phyloP scores from a whole-genome alignment of 2,113 vertebrate species.

The Takifugu flavidus region DNA sequence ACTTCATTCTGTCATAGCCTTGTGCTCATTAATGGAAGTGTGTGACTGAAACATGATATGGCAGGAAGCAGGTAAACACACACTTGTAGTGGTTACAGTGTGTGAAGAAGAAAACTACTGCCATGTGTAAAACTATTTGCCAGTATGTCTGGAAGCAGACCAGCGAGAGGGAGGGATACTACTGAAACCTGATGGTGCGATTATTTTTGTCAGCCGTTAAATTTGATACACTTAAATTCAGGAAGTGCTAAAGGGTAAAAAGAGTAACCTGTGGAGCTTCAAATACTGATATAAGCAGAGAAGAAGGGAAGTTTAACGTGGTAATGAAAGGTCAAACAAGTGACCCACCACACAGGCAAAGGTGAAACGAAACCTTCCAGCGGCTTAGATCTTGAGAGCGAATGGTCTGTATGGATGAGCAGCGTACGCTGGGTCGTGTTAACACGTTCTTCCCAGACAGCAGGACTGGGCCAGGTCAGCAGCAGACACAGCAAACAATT shows the following conservation, averaged over 20 bases:
- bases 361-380: slow-evolving; percentile 36
- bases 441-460: slow-evolving; percentile 57
- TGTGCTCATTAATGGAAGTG: slow-evolving; percentile 10
- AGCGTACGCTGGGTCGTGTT: slow-evolving; percentile 52
- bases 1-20: not conserved
- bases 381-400: slow-evolving; percentile 37
- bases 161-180: slow-evolving; percentile 17
- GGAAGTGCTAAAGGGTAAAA: slow-evolving; percentile 44
- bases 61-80: slow-evolving; percentile 51
- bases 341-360: slow-evolving; percentile 34
- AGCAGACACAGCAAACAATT: slow-evolving; percentile 29
- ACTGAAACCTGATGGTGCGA: slow-evolving; percentile 37
- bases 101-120: slow-evolving; percentile 51
- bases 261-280: slow-evolving; percentile 15
- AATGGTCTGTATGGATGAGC: slow-evolving; percentile 52
- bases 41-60: slow-evolving; percentile 35
- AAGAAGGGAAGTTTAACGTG: slow-evolving; percentile 23
- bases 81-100: slow-evolving; percentile 46
- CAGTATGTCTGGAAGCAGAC: slow-evolving; percentile 40
- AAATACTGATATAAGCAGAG: slow-evolving; percentile 32
- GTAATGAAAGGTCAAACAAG: slow-evolving; percentile 47
- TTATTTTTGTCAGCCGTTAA: slow-evolving; percentile 69
- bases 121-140: slow-evolving; percentile 40
- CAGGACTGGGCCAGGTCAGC: slow-evolving; percentile 33
- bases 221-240: slow-evolving; percentile 57